These are phyloP conservation scores for Scaptomyza cyrtandrae DNA, from an alignment of 2,888 invertebrate genomes.

Conservation along the genomic window DNA sequence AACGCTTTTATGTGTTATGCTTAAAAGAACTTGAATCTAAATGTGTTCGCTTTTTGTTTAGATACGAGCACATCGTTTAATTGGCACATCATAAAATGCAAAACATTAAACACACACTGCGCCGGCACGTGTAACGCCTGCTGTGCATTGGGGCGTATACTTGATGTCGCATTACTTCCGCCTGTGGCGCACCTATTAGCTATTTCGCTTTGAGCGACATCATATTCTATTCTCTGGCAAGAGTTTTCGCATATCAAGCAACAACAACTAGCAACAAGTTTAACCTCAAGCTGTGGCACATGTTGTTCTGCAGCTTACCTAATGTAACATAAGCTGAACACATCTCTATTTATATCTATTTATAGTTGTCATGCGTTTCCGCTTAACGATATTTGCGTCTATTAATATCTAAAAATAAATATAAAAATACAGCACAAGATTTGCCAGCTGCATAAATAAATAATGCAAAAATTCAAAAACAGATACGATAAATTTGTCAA, in stretches of 20 bases:
- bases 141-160: constrained; percentile 53
- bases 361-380: constrained; percentile 1
- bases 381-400: neutral
- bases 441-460: neutral
- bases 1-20: constrained; percentile 28
- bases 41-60: constrained; percentile 12
- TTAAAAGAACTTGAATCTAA: constrained; percentile 9
- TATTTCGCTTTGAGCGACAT: constrained; percentile 8
- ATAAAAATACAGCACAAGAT: neutral
- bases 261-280: neutral
- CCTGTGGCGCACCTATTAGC: constrained; percentile 42
- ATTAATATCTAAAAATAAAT: neutral
- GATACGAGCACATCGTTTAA: constrained; percentile 52
- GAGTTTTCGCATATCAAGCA: constrained; percentile 12
- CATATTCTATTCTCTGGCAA: constrained; percentile 9
- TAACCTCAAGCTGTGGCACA: neutral
- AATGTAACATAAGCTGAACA: neutral
- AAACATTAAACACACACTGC: constrained; percentile 10
- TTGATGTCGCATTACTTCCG: constrained; percentile 50
- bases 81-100: constrained; percentile 67
- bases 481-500: neutral
- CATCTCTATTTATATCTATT: neutral
- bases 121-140: constrained; percentile 55
- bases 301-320: neutral
- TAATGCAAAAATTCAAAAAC: neutral